phyloP scores from a whole-genome alignment of 1,140 invertebrate genomes.

The Thaumetopoea pityocampa region DNA sequence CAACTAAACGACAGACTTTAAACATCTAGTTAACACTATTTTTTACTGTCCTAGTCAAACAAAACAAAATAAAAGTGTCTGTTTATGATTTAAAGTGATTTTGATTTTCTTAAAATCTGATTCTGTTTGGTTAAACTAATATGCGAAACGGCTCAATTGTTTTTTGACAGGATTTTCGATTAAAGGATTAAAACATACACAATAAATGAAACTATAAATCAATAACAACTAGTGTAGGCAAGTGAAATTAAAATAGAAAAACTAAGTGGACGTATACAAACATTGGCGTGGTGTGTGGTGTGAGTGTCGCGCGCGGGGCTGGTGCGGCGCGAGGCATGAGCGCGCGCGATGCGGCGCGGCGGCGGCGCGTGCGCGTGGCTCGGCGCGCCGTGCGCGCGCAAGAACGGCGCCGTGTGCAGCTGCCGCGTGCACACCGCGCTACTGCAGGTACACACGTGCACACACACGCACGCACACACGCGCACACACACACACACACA shows the following conservation, averaged over 20 bases:
- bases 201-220: no score
- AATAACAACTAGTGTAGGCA: conserved; percentile 5
- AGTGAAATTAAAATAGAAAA: neutral
- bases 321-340: conserved; percentile 37
- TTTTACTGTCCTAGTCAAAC: no score
- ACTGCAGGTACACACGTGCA: conserved; percentile 45
- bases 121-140: no score
- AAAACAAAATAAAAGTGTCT: no score
- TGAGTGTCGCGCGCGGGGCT: conserved; percentile 16
- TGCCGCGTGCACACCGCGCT: conserved; percentile 59
- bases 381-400: conserved; percentile 63
- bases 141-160: no score
- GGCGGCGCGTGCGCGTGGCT: conserved; percentile 64
- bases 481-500: conserved; percentile 1
- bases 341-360: conserved; percentile 55
- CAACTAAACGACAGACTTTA: no score
- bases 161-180: no score
- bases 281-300: neutral
- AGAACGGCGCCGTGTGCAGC: conserved; percentile 60
- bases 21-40: no score
- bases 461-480: neutral
- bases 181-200: no score
- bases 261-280: conserved; percentile 2
- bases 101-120: no score
- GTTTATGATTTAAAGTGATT: no score